Evolutionary conservation across 2,797 vertebrate species (phyloP).

Genomic region (Heteromormyrus szaboi): DNA sequence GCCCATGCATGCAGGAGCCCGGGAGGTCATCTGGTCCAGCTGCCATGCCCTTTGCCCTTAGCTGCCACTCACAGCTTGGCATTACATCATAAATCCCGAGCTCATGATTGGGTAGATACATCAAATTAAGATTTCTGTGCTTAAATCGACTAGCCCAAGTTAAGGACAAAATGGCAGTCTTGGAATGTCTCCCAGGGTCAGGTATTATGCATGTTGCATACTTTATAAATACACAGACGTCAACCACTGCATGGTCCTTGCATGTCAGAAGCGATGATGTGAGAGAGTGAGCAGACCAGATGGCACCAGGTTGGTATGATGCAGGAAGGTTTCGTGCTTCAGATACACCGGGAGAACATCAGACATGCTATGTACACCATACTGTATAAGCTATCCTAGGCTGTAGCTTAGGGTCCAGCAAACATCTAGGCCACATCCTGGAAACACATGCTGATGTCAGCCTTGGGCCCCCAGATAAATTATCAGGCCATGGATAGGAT

Average conservation of each 20-base stretch:
- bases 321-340: not conserved
- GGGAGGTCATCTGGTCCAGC: not conserved
- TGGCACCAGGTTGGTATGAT: not conserved
- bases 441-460: not conserved
- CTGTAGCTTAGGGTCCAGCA: not conserved
- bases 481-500: not conserved
- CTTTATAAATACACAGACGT: constrained; percentile 23
- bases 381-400: not conserved
- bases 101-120: not conserved
- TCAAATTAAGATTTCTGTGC: not conserved
- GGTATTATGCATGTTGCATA: constrained; percentile 34
- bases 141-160: not conserved
- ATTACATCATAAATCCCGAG: not conserved
- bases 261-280: constrained; percentile 29
- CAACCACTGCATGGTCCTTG: constrained; percentile 54
- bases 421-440: not conserved
- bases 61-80: not conserved
- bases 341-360: not conserved
- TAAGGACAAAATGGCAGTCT: not conserved
- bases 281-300: not conserved
- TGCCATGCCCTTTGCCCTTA: not conserved
- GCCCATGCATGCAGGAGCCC: constrained; percentile 49
- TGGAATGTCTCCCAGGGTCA: constrained; percentile 23
- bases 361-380: not conserved
- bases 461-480: not conserved